phyloP scores from a whole-genome alignment of 2,797 vertebrate genomes.

The Leucoraja ocellata region DNA sequence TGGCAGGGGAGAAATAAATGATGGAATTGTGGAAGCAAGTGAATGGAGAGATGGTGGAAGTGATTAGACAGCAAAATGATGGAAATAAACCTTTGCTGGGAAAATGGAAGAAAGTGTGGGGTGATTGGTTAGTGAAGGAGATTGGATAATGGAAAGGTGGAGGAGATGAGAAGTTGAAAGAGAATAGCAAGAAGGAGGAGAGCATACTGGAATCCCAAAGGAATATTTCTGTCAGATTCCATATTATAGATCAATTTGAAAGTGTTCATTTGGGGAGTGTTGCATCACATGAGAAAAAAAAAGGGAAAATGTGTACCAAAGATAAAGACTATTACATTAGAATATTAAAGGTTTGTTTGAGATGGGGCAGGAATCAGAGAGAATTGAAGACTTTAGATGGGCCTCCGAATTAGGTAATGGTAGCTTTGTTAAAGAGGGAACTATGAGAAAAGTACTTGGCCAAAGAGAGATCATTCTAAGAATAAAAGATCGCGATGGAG shows the following conservation, averaged over 20 bases:
- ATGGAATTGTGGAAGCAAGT: not conserved
- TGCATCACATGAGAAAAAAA: not conserved
- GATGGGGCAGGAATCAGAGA: not conserved
- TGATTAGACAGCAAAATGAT: not conserved
- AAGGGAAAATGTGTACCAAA: no score
- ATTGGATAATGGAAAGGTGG: not conserved
- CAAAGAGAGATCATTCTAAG: not conserved
- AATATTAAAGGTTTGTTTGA: not conserved
- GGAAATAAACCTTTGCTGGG: not conserved
- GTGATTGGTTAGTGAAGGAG: not conserved
- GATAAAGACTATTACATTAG: no score
- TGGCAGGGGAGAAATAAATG: not conserved
- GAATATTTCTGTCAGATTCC: not conserved
- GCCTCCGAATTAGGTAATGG: not conserved
- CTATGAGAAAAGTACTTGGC: not conserved
- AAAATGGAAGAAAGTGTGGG: not conserved
- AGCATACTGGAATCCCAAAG: not conserved
- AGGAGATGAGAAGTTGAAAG: no score
- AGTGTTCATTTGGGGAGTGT: not conserved
- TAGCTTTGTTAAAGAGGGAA: not conserved
- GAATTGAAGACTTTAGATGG: not conserved
- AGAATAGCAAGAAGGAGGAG: not conserved
- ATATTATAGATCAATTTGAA: not conserved
- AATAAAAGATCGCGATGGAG: not conserved
- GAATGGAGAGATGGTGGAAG: not conserved